These are phyloP conservation scores for Caenorhabditis panamensis DNA, from an alignment of 2,888 invertebrate genomes.

Conservation along the genomic window DNA sequence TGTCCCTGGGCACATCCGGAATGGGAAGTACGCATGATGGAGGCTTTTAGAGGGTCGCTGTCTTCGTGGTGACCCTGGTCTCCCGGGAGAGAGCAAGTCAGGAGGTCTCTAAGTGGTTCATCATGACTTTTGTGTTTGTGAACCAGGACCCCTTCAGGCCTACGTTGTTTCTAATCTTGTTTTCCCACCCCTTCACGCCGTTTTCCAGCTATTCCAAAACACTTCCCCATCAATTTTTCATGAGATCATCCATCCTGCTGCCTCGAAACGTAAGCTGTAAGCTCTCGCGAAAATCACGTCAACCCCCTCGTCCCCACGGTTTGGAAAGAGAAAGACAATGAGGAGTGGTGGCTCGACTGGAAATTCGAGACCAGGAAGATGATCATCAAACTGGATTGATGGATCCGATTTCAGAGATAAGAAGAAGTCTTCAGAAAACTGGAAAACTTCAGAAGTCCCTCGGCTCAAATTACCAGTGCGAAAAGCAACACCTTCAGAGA, in stretches of 20 bases:
- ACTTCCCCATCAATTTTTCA: neutral
- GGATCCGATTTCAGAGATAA: no score
- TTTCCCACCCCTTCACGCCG: neutral
- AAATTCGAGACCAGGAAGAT: neutral
- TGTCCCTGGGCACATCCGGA: neutral
- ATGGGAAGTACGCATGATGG: neutral
- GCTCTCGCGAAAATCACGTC: slow-evolving; percentile 10
- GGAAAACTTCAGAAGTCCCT: slow-evolving; percentile 1
- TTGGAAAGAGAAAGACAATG: neutral
- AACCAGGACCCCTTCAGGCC: neutral
- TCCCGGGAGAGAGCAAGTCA: neutral
- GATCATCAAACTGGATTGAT: no score
- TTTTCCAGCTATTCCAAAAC: neutral
- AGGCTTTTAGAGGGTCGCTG: slow-evolving; percentile 2
- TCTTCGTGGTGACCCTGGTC: neutral
- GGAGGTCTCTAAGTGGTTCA: neutral
- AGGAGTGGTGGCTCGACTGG: no score
- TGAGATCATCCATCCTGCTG: neutral
- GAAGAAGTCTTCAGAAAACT: neutral
- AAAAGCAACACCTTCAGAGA: slow-evolving; percentile 48
- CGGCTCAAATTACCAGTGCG: slow-evolving; percentile 51
- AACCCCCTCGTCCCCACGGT: neutral
- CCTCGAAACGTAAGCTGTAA: slow-evolving; percentile 2
- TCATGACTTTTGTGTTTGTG: neutral
- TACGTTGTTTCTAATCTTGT: slow-evolving; percentile 1